Evolutionary conservation across 1,140 invertebrate species (phyloP).

Genomic region (Anastrepha obliqua): DNA sequence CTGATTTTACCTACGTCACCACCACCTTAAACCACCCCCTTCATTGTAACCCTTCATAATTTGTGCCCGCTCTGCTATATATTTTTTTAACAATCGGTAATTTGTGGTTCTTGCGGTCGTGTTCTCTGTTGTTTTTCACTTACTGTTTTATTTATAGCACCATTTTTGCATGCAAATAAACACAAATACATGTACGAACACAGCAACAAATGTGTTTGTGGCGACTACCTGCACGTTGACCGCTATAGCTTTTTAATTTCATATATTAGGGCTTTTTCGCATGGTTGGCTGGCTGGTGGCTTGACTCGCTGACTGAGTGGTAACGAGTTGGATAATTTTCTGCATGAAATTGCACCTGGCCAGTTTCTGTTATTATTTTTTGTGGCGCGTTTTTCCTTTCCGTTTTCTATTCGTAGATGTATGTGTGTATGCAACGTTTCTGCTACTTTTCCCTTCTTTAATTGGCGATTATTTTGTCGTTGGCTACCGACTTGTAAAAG

Average conservation of each 20-base stretch:
- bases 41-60: too few species aligned
- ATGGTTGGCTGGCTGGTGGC: neutral
- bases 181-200: neutral
- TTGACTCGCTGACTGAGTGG: neutral
- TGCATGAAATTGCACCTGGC: constrained; percentile 40
- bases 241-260: constrained; percentile 43
- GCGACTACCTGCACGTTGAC: neutral
- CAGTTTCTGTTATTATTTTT: constrained; percentile 23
- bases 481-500: constrained; percentile 11
- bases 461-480: constrained; percentile 35
- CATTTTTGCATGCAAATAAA: neutral
- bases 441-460: constrained; percentile 23
- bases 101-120: constrained; percentile 38
- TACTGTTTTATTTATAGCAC: constrained; percentile 33
- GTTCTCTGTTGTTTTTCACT: constrained; percentile 18
- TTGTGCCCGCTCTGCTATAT: constrained; percentile 7
- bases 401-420: neutral
- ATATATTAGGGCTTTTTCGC: constrained; percentile 42
- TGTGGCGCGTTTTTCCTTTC: neutral
- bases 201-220: neutral
- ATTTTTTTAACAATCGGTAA: constrained; percentile 47
- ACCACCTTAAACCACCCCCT: neutral
- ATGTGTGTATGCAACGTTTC: neutral
- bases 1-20: neutral
- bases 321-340: constrained; percentile 11